phyloP scores from a whole-genome alignment of 2,113 vertebrate genomes.

The Microcebus jonahi region DNA sequence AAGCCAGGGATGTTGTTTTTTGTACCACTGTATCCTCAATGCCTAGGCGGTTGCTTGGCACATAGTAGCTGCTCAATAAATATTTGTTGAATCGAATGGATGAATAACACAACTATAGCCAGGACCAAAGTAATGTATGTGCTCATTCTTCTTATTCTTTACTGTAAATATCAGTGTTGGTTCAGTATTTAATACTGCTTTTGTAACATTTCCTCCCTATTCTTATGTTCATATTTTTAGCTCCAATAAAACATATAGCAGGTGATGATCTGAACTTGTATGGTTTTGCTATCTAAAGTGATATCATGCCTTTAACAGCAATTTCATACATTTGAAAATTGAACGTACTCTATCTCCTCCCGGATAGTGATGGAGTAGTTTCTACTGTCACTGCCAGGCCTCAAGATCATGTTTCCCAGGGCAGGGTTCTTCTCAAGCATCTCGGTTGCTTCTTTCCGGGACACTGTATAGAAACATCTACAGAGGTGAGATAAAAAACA shows the following conservation, averaged over 20 bases:
- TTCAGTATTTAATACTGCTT: neutral
- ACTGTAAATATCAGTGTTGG: neutral
- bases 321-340: neutral
- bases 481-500: neutral
- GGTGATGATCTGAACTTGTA: neutral
- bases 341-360: conserved; percentile 74
- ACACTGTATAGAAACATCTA: conserved; percentile 84
- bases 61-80: neutral
- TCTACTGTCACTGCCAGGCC: conserved; percentile 80
- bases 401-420: conserved; percentile 82
- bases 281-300: conserved; percentile 3
- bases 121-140: conserved; percentile 8
- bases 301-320: neutral
- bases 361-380: conserved; percentile 81
- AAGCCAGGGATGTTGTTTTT: neutral
- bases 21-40: neutral
- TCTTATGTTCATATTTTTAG: conserved; percentile 21
- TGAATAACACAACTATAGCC: neutral
- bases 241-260: neutral
- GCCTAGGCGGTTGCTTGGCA: neutral
- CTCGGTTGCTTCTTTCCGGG: conserved; percentile 79
- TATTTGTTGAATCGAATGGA: neutral
- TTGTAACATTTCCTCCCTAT: neutral
- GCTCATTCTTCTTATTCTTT: neutral
- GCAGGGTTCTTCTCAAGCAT: conserved; percentile 82